Evolutionary conservation across 2,888 invertebrate species (phyloP).

Genomic region (Drosophila seclusa): DNA sequence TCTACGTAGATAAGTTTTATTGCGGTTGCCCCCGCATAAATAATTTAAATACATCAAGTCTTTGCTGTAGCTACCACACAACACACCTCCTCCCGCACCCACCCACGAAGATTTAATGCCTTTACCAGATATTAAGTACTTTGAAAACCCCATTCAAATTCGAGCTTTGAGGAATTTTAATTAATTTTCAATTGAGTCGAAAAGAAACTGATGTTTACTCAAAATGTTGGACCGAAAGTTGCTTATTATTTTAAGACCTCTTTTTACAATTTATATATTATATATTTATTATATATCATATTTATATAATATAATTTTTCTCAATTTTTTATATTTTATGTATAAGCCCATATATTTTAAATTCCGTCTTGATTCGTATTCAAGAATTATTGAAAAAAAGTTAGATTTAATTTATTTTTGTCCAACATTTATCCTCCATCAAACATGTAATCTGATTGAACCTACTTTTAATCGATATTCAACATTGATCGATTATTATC

Average conservation of each 20-base stretch:
- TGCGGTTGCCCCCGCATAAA: constrained; percentile 49
- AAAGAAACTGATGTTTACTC: neutral
- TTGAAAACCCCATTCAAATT: neutral
- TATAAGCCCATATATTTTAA: neutral
- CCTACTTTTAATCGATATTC: neutral
- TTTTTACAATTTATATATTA: neutral
- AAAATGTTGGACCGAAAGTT: neutral
- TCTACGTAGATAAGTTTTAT: constrained; percentile 73
- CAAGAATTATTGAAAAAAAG: rapidly evolving
- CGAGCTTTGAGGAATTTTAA: neutral
- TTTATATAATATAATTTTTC: no score
- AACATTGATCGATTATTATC: neutral
- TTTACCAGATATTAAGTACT: constrained; percentile 5
- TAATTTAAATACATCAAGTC: constrained; percentile 36
- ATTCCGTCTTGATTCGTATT: neutral
- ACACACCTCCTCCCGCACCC: rapidly evolving
- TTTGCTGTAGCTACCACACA: constrained; percentile 3
- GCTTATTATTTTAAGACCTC: neutral
- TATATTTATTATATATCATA: no score
- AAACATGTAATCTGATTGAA: neutral
- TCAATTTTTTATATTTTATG: neutral
- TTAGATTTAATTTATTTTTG: neutral
- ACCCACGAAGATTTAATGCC: neutral
- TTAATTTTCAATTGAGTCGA: neutral
- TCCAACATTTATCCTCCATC: neutral